Evolutionary conservation across 2,888 invertebrate species (phyloP).

Genomic region (Eristalis intricaria): DNA sequence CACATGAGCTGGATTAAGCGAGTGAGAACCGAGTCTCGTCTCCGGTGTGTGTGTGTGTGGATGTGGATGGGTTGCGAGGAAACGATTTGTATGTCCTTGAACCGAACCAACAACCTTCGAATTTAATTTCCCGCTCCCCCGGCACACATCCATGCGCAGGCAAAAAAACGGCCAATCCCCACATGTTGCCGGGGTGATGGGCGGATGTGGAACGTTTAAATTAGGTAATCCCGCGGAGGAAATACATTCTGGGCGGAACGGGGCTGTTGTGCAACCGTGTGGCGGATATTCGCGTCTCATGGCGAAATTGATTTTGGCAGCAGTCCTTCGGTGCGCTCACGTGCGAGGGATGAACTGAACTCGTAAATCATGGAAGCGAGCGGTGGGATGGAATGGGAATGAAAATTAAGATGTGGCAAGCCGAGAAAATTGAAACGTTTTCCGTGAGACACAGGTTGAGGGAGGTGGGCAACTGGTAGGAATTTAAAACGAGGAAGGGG

Average conservation of each 20-base stretch:
- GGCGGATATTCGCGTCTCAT: neutral
- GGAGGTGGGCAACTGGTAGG: neutral
- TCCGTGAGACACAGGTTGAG: neutral
- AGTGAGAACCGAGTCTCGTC: neutral
- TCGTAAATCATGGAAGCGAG: neutral
- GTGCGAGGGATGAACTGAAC: neutral
- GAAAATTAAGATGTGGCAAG: neutral
- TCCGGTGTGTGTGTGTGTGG: neutral
- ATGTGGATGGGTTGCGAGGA: neutral
- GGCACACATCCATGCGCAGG: neutral
- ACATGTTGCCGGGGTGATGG: neutral
- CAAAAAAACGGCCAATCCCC: neutral
- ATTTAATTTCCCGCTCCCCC: neutral
- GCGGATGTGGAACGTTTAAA: neutral
- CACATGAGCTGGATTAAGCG: neutral
- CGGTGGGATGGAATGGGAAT: neutral
- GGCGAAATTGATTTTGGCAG: slow-evolving; percentile 8
- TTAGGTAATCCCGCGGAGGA: neutral
- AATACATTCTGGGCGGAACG: neutral
- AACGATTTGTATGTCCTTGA: neutral
- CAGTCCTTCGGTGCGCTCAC: neutral
- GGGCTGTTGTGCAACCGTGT: neutral
- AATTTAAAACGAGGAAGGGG: neutral
- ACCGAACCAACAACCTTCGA: neutral
- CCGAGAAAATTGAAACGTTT: neutral